These are phyloP conservation scores for Ariopsis seemanni DNA, from an alignment of 2,113 vertebrate species.

Conservation along the genomic window DNA sequence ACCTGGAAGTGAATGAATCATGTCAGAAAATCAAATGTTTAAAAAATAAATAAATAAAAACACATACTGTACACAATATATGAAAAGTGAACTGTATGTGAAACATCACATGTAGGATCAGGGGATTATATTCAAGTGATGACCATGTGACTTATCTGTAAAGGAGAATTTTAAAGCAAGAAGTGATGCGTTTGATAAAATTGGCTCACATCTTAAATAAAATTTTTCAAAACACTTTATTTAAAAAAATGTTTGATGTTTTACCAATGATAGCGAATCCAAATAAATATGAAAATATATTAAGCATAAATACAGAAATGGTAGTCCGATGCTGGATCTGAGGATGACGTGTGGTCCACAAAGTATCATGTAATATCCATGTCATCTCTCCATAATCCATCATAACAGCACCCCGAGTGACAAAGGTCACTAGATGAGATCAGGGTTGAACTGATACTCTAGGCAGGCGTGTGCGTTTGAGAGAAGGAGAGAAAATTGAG, in stretches of 20 bases:
- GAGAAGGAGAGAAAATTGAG: conserved; percentile 20
- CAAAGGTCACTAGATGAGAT: conserved; percentile 41
- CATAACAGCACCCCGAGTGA: background rate
- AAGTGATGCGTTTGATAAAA: background rate
- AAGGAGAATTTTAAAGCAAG: background rate
- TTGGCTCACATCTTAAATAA: no score
- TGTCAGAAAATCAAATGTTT: background rate
- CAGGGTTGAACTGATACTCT: conserved; percentile 59
- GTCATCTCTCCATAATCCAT: conserved; percentile 1
- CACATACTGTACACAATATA: background rate
- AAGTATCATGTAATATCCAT: background rate
- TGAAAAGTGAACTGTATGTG: background rate
- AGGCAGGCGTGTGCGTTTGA: background rate
- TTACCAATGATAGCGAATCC: background rate
- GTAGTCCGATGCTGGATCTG: background rate
- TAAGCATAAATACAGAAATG: background rate
- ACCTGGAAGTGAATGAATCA: background rate
- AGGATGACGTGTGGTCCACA: background rate
- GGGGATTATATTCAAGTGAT: background rate
- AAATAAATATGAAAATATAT: background rate
- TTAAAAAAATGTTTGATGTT: background rate
- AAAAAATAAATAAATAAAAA: background rate
- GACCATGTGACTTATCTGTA: background rate
- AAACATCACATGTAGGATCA: background rate
- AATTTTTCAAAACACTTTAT: background rate